Conservation (phyloP, 2,888 invertebrate species). For the Coleophora flavipennella region DNA sequence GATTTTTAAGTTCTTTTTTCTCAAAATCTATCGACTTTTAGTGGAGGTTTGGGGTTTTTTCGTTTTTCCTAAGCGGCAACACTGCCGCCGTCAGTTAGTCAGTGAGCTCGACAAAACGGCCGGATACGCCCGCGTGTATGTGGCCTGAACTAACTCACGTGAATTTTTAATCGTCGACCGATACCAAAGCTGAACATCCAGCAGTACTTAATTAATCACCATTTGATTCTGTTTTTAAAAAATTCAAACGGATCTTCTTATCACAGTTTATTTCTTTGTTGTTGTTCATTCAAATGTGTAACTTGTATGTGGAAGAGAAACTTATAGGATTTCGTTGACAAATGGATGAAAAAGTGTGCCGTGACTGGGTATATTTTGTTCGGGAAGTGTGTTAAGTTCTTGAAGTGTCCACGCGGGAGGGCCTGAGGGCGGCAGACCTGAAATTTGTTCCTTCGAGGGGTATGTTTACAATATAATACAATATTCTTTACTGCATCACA, state of each 20-base stretch:
- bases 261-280: too few relatives aligned
- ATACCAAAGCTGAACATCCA: constrained; percentile 14
- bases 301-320: constrained; percentile 17
- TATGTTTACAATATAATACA: constrained; percentile 23
- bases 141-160: constrained; percentile 21
- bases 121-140: constrained; percentile 16
- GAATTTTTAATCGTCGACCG: constrained; percentile 54
- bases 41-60: too few relatives aligned
- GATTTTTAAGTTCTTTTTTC: too few relatives aligned
- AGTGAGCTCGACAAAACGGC: constrained; percentile 18
- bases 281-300: constrained; percentile 10
- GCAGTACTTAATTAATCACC: not conserved
- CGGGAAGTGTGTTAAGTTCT: constrained; percentile 41
- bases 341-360: constrained; percentile 4
- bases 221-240: constrained; percentile 1
- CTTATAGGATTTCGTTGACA: not conserved
- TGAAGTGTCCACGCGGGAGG: constrained; percentile 48
- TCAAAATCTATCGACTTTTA: too few relatives aligned
- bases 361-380: constrained; percentile 11
- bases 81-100: constrained; percentile 17
- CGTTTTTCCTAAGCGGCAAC: constrained; percentile 18
- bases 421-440: constrained; percentile 46
- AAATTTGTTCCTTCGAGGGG: constrained; percentile 47
- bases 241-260: too few relatives aligned
- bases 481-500: too few relatives aligned